Evolutionary conservation across 2,113 vertebrate genomes (phyloP).

Genomic region (Macquaria ambigua): DNA sequence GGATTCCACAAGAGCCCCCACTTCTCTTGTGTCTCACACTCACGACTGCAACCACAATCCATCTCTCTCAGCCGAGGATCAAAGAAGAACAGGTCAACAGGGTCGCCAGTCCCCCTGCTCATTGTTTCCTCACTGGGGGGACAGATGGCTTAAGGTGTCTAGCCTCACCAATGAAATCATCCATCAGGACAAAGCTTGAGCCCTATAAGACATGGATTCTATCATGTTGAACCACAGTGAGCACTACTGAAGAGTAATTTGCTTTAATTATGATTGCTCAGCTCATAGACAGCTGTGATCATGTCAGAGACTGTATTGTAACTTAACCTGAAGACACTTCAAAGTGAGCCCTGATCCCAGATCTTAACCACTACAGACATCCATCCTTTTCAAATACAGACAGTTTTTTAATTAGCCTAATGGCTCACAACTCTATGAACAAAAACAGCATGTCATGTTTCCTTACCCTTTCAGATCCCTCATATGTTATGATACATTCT

Average conservation of each 20-base stretch:
- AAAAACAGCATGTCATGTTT: slow-evolving; percentile 45
- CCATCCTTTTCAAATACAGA: slow-evolving; percentile 52
- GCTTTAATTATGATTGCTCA: slow-evolving; percentile 71
- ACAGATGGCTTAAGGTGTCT: slow-evolving; percentile 64
- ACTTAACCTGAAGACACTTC: slow-evolving; percentile 61
- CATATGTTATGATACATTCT: slow-evolving; percentile 5
- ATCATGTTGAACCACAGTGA: slow-evolving; percentile 56
- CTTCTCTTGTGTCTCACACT: slow-evolving; percentile 45
- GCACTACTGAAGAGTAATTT: slow-evolving; percentile 71
- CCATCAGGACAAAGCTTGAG: slow-evolving; percentile 66
- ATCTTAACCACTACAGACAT: slow-evolving; percentile 52
- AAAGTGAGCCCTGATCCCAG: slow-evolving; percentile 60
- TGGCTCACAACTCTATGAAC: slow-evolving; percentile 35
- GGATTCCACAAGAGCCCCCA: slow-evolving; percentile 47
- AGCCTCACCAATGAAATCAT: slow-evolving; percentile 65
- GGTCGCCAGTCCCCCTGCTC: slow-evolving; percentile 56
- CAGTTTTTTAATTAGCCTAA: slow-evolving; percentile 41
- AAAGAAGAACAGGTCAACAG: slow-evolving; percentile 74
- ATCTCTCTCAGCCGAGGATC: slow-evolving; percentile 69
- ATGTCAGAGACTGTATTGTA: slow-evolving; percentile 49
- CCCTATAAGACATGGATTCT: slow-evolving; percentile 56
- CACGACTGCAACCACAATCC: slow-evolving; percentile 42
- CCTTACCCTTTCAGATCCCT: slow-evolving; percentile 2
- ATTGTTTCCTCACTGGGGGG: slow-evolving; percentile 64
- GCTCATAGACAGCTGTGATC: slow-evolving; percentile 61